Base-by-base conservation (phyloP, 1,140 invertebrate genomes). In the Oppia nitens region DNA sequence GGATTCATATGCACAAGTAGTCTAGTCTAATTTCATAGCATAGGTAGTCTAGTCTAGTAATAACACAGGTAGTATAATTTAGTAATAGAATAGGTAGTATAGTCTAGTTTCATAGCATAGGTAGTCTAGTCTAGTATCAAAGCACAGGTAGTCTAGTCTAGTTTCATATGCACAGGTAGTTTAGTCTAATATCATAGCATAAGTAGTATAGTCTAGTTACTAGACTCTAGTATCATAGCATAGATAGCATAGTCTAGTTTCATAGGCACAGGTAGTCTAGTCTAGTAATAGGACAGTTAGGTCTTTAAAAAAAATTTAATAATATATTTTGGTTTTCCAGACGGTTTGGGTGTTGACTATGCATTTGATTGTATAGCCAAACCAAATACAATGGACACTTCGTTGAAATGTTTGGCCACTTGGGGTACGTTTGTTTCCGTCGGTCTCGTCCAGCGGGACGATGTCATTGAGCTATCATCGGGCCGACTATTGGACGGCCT, bases 321-420 rank as follows among this genome's bases (percentile, higher is more conserved):
- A 40, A 6, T 40, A 9, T 40, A 9, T 9, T 40, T 17, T 9
- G 17, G 6, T 40, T 40, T 40, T 40, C 17, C 90, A 17, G 88
- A 97, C 76, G 95, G 95, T 6, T 6, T 50, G 57, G 95, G 95
- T 25, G 77, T 92, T 54, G 95, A 99, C 73, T 98, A 85, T 68
- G 97, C 93, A 3, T 98, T 98, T 74, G 95, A 98, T 74, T 98
- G 95, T 72, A 86, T 98, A 69, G 95, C 95, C 58, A 98, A 96
- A 76, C 85, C 96, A 0, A 74, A 82, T 52, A 89, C 86, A 2
- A 98, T 99, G 94, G 78, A 93, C 66, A 83, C 85, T 59, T 95
- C 95, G 24, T 73, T 98, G 45, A 95, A 99, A 71, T 78, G 91
- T 0, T 92, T 88, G 65, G 93, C 97, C 74, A 94, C 94, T 11